Base-by-base conservation (phyloP, 35 echinoderm and acorn worm genomes). In the Apostichopus californicus region DNA sequence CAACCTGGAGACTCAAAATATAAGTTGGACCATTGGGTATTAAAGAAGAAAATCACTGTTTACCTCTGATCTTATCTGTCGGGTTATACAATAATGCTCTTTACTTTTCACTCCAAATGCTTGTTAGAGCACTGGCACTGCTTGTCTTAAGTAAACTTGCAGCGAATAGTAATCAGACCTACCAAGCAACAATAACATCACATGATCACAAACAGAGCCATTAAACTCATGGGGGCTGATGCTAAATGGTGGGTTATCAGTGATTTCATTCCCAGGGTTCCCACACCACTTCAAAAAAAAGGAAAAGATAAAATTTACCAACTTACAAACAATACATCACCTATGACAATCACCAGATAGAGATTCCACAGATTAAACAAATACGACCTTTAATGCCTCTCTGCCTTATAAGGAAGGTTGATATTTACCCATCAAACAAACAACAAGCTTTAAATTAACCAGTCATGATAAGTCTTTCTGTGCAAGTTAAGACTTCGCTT, bases 301-400 rank as follows among this genome's bases (percentile, higher is more conserved):
- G 34, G 34, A 46, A 46, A 85, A 59, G 57, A 58, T 58, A 85
- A 85, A 23, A n/a, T 85, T 59, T 18, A 85, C 55, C 55, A 85
- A 85, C 24, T 59, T 57, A 85, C 81, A 85, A 85, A 85, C 81
- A 85, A 85, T 85, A 85, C 81, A 85, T 85, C 81, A 85, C 81
- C 81, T 85, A 85, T 85, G 81, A 85, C 81, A 85, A 85, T 85
- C 20, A 85, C 54, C 55, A 85, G 81, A 85, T 85, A 85, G 23
- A 17, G 57, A n/a, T 85, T 56, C 55, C 7, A 6, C 56, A n/a
- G 55, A 58, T 59, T 85, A 85, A 55, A 59, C 81, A 85, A 85
- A 85, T 52, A 85, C 4, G 81, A 75, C 81, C 81, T 85, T 85
- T 85, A 60, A 59, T 52, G 58, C 81, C 54, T 9, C 12, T 61